phyloP scores from a whole-genome alignment of 2,113 vertebrate species.

The Rhegmatorhina hoffmannsi region DNA sequence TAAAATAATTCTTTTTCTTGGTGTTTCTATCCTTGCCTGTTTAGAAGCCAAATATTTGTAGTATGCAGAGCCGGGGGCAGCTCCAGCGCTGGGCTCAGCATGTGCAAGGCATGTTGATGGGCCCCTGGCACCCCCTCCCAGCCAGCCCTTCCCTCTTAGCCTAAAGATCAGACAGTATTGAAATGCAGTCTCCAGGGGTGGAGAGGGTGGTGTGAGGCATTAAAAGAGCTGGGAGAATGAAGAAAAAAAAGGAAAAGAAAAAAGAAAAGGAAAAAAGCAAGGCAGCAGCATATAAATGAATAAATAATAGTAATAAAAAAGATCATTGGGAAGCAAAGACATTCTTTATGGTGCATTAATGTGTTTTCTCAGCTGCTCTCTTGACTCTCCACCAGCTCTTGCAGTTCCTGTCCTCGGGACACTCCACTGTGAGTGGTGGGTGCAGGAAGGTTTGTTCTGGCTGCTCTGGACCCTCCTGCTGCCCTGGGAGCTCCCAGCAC shows the following conservation, averaged over 20 bases:
- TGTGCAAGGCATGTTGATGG: constrained; percentile 18
- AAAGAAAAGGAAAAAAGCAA: not conserved
- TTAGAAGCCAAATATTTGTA: constrained; percentile 57
- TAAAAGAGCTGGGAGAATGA: not conserved
- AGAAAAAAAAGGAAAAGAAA: not conserved
- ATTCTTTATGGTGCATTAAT: constrained; percentile 67
- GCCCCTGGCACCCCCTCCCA: not conserved
- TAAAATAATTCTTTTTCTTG: constrained; percentile 70
- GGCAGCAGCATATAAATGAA: constrained; percentile 34
- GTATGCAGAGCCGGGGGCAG: not conserved
- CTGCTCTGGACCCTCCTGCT: not conserved
- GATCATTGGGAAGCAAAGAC: constrained; percentile 61
- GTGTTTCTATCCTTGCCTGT: constrained; percentile 51
- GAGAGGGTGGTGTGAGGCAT: not conserved
- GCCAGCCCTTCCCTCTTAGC: not conserved
- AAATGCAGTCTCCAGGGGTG: constrained; percentile 38
- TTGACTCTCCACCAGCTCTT: constrained; percentile 11
- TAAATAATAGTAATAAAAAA: constrained; percentile 66
- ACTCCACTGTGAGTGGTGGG: not conserved
- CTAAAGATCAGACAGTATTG: not conserved
- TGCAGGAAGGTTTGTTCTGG: not conserved
- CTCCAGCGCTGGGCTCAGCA: not conserved
- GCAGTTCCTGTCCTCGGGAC: constrained; percentile 43
- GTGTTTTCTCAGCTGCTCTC: constrained; percentile 70
- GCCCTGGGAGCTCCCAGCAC: not conserved